A percentile compares a stretch with the other conserved stretches of the same genome.
Conservation (phyloP, 2,888 invertebrate species). For the Campopleginae sp. region DNA sequence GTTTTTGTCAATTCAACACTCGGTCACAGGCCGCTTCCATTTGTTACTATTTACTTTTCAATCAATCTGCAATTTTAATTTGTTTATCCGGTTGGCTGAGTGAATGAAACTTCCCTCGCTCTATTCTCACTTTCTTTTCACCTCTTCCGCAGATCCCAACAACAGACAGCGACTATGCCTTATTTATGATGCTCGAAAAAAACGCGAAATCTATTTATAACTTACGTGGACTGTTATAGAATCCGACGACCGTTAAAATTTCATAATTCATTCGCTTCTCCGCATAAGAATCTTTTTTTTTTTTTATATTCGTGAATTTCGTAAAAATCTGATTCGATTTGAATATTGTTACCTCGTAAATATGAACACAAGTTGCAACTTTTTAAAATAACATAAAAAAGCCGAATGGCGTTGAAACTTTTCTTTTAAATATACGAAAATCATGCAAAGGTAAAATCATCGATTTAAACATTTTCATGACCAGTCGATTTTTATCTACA, state of each 20-base stretch:
- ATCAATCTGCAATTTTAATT: conserved; percentile 11
- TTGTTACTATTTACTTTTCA: neutral
- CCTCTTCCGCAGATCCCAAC: neutral
- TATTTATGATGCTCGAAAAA: conserved; percentile 12
- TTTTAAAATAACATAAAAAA: neutral
- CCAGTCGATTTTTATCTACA: no score
- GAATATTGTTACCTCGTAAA: neutral
- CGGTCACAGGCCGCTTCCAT: neutral
- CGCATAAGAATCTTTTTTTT: neutral
- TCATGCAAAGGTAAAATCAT: neutral
- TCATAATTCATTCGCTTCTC: neutral
- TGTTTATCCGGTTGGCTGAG: neutral
- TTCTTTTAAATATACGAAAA: neutral
- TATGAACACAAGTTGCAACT: neutral
- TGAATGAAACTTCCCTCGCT: neutral
- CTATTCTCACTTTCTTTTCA: conserved; percentile 21
- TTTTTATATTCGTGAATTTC: neutral
- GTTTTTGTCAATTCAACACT: neutral
- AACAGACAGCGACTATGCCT: neutral
- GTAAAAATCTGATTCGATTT: neutral
- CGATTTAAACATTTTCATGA: neutral
- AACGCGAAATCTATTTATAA: conserved; percentile 12
- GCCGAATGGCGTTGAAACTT: neutral
- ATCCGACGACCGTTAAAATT: neutral
- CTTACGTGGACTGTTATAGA: neutral